phyloP scores from a whole-genome alignment of 2,888 invertebrate species.

The Syrista parreyssii region DNA sequence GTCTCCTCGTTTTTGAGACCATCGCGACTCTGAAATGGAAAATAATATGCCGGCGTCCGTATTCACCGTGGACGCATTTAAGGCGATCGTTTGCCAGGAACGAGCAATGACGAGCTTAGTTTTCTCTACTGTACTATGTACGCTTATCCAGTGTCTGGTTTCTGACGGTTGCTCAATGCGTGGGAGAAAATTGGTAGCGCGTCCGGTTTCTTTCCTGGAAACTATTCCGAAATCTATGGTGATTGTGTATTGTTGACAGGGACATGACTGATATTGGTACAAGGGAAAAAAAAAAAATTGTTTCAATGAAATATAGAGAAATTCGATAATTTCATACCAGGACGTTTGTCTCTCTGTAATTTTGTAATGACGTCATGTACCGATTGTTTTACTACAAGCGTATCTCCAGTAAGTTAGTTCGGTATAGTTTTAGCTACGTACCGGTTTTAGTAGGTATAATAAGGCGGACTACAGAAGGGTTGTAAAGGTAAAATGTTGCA shows the following conservation, averaged over 20 bases:
- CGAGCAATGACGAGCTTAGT: too few species aligned
- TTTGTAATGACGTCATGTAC: neutral
- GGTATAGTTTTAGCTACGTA: neutral
- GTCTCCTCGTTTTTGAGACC: constrained; percentile 4
- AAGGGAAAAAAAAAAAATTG: neutral
- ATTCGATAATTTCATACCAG: neutral
- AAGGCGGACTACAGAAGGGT: constrained; percentile 22
- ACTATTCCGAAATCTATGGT: too few species aligned
- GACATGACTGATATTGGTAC: neutral
- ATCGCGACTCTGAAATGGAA: neutral
- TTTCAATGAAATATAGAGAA: neutral
- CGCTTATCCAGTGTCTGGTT: too few species aligned
- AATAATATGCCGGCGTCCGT: neutral
- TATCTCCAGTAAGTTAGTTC: neutral
- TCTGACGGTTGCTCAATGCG: too few species aligned
- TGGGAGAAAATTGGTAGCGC: too few species aligned
- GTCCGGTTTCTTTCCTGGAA: too few species aligned
- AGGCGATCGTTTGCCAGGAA: too few species aligned
- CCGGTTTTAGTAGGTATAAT: neutral
- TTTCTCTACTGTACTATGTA: too few species aligned
- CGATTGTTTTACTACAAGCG: neutral
- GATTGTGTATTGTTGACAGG: neutral
- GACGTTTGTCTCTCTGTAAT: neutral
- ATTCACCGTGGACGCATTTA: too few species aligned
- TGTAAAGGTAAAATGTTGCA: constrained; percentile 40